A percentile compares a stretch with the other conserved stretches of the same genome.
These are phyloP conservation scores for Peucedramus taeniatus DNA, from an alignment of 2,113 vertebrate genomes.

Conservation along the genomic window DNA sequence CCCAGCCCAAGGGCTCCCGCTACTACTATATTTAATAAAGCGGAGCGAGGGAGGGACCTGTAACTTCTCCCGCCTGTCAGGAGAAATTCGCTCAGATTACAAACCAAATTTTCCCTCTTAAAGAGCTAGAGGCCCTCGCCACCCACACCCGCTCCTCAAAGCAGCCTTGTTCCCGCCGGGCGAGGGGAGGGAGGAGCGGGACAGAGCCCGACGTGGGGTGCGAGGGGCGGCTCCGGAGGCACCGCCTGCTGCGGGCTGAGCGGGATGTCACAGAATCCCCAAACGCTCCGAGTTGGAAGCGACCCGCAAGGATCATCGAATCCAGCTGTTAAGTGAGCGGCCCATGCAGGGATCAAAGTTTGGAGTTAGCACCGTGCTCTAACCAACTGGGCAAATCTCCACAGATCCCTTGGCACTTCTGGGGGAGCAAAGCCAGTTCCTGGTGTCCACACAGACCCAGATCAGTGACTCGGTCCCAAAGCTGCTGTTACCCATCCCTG, in stretches of 20 bases:
- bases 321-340: not conserved
- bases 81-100: constrained; percentile 53
- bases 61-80: constrained; percentile 54
- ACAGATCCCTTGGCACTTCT: not conserved
- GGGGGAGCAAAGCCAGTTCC: not conserved
- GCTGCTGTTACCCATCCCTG: not conserved
- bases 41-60: constrained; percentile 53
- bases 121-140: constrained; percentile 38
- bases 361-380: not conserved
- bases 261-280: not conserved
- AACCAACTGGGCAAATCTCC: not conserved
- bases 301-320: not conserved
- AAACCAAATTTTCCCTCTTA: constrained; percentile 40
- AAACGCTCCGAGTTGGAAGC: not conserved
- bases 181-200: not conserved
- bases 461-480: not conserved
- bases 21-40: constrained; percentile 70
- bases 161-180: not conserved
- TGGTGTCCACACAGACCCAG: not conserved
- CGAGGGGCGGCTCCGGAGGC: not conserved
- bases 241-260: not conserved
- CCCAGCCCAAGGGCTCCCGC: not conserved
- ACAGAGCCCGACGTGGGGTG: not conserved
- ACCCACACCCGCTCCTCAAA: not conserved
- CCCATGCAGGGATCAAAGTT: not conserved